These are phyloP conservation scores for Syncerus caffer DNA, from an alignment of 2,797 vertebrate species.

Conservation along the genomic window DNA sequence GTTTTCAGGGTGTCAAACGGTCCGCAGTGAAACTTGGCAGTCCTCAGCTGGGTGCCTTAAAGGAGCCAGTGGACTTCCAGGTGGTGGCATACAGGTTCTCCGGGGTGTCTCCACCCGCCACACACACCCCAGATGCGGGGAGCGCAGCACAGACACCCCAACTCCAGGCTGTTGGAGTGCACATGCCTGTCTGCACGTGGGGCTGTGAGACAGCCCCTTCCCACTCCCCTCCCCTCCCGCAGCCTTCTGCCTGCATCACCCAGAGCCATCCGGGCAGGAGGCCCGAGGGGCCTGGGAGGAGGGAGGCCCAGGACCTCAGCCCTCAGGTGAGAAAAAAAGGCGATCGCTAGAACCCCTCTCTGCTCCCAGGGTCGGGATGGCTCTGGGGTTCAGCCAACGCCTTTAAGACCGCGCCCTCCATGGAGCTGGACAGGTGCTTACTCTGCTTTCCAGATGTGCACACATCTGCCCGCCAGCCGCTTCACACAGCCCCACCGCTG, in stretches of 20 bases:
- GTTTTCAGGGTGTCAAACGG: no score
- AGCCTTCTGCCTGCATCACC: accelerated
- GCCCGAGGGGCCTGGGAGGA: neutral
- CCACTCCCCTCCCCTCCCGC: accelerated
- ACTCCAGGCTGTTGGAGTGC: neutral
- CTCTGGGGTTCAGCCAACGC: neutral
- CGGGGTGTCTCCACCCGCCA: no score
- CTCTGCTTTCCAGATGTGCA: neutral
- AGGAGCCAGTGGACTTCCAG: no score
- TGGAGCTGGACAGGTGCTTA: neutral
- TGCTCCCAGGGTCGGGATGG: neutral
- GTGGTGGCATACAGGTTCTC: neutral
- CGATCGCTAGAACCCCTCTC: neutral
- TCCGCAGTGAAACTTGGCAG: neutral
- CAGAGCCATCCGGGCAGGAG: neutral
- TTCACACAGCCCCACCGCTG: neutral
- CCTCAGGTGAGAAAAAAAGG: neutral
- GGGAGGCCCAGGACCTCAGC: neutral
- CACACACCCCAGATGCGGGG: accelerated
- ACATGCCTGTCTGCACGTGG: no score
- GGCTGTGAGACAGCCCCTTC: neutral
- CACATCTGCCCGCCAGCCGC: neutral
- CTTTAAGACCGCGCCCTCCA: accelerated
- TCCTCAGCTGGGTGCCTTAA: accelerated
- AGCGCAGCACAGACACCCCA: accelerated